Percentiles rank a stretch among this genome's conserved stretches.
phyloP scores from a whole-genome alignment of 2,888 invertebrate genomes.

The Xanthorhoe designata region DNA sequence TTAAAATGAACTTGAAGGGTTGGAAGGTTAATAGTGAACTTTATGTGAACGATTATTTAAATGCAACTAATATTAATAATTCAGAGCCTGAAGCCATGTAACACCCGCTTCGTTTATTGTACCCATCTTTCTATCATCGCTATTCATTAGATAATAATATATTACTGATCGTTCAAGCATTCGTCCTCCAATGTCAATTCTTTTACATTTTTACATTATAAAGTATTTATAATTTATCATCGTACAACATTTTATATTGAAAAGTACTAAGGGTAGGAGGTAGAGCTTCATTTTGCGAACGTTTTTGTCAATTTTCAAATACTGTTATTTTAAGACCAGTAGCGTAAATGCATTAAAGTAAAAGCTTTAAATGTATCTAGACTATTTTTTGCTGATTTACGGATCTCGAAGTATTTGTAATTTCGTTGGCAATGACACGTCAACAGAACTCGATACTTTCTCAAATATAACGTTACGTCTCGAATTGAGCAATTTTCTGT shows the following conservation, averaged over 20 bases:
- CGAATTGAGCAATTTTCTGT: constrained; percentile 77
- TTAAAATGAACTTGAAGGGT: constrained; percentile 25
- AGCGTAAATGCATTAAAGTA: not conserved
- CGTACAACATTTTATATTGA: too few relatives aligned
- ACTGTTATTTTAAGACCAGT: not conserved
- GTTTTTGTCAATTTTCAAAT: not conserved
- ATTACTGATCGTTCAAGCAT: too few relatives aligned
- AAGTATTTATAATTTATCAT: too few relatives aligned
- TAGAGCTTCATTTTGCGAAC: too few relatives aligned
- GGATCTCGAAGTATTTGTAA: constrained; percentile 11
- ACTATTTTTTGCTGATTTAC: constrained; percentile 3
- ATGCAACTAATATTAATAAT: not conserved
- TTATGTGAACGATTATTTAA: constrained; percentile 1
- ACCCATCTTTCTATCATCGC: too few relatives aligned
- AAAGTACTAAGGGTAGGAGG: too few relatives aligned
- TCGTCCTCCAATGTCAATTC: too few relatives aligned
- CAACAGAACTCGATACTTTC: constrained; percentile 75
- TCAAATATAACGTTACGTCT: constrained; percentile 74
- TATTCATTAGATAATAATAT: too few relatives aligned
- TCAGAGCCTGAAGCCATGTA: not conserved
- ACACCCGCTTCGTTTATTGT: too few relatives aligned
- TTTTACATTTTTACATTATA: too few relatives aligned
- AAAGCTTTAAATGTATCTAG: not conserved
- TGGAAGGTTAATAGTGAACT: constrained; percentile 5
- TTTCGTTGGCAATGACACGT: constrained; percentile 46